Base-by-base conservation (phyloP, 2,113 vertebrate species). In the Saccopteryx bilineata region DNA sequence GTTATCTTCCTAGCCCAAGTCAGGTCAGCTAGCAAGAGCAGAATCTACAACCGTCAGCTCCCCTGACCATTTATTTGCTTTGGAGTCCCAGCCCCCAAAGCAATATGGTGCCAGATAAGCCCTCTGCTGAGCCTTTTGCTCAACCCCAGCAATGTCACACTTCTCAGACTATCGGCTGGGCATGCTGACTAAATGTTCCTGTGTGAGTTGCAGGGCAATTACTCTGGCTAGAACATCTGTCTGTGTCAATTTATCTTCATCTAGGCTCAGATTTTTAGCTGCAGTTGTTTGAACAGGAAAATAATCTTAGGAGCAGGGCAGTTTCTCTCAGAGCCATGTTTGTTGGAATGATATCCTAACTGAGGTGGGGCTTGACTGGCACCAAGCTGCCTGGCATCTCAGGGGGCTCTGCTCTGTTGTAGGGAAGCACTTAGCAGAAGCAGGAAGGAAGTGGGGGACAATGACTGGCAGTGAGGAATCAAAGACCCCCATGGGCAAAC, bases 171-270 rank as follows among this genome's bases (percentile, higher is more conserved):
- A 54, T 5, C 31, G 3, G 48, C 54, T 23, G 26, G 72, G 48
- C 69, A 50, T 0, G 12, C 24, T 24, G 52, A 75, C 21, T 87
- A 3, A 24, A 71, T 3, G 15, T 63, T 85, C 84, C 82, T 58
- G 13, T 3, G n/a, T 87, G 95, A 96, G 76, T 76, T 61, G 10
- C 23, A 75, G 76, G 79, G 54, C 75, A 84, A 81, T 66, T 83
- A 28, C 81, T 93, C 48, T 0, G 46, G 63, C 39, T 79, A 66
- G 65, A 93, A 90, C 90, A 94, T 90, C 87, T 96, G 90, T 66
- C 8, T 0, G 1, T 80, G 72, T 76, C 61, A 11, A 95, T 93
- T 86, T 76, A 54, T 87, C 95, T 96, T 87, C 87, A 90, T 71
- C 21, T 21, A 61, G 66, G 61, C 65, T 93, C 79, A 86, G 50